Evolutionary conservation across 2,888 invertebrate genomes (phyloP).

Genomic region (Caenorhabditis japonica): DNA sequence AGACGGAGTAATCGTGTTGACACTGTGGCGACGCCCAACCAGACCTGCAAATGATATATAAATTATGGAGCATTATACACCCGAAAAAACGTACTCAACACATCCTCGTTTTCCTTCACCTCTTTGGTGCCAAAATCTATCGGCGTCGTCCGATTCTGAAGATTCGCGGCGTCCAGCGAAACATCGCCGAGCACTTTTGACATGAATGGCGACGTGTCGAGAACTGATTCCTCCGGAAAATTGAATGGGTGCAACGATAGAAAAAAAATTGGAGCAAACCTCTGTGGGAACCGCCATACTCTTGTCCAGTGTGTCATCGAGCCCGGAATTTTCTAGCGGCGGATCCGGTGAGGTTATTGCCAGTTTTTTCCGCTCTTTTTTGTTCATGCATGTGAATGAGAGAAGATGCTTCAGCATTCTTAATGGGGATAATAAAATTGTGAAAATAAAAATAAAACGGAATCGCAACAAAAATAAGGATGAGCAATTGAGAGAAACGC

Average conservation of each 20-base stretch:
- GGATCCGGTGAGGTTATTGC: slow-evolving; percentile 16
- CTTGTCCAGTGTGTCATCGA: slow-evolving; percentile 19
- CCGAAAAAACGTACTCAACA: slow-evolving; percentile 17
- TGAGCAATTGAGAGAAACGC: too few relatives aligned
- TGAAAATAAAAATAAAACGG: neutral
- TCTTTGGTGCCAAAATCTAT: slow-evolving; percentile 42
- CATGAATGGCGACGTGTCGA: slow-evolving; percentile 24
- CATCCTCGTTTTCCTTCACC: slow-evolving; percentile 29
- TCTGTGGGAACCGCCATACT: slow-evolving; percentile 27
- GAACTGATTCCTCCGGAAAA: slow-evolving; percentile 9
- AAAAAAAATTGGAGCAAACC: neutral
- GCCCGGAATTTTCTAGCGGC: neutral
- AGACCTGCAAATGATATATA: slow-evolving; percentile 9
- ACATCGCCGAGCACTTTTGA: slow-evolving; percentile 28
- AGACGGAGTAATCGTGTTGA: slow-evolving; percentile 23
- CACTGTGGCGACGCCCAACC: slow-evolving; percentile 21
- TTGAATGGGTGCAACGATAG: neutral
- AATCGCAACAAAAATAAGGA: neutral
- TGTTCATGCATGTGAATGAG: slow-evolving; percentile 25
- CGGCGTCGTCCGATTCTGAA: slow-evolving; percentile 34
- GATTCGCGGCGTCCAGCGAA: slow-evolving; percentile 26
- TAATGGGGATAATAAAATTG: slow-evolving; percentile 12
- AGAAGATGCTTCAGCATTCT: slow-evolving; percentile 28
- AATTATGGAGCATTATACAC: too few relatives aligned
- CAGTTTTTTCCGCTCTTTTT: slow-evolving; percentile 37